Evolutionary conservation across 2,113 vertebrate genomes (phyloP), one percentile per base, ranked within the genome.

Genomic region (Hiodon tergisus): DNA sequence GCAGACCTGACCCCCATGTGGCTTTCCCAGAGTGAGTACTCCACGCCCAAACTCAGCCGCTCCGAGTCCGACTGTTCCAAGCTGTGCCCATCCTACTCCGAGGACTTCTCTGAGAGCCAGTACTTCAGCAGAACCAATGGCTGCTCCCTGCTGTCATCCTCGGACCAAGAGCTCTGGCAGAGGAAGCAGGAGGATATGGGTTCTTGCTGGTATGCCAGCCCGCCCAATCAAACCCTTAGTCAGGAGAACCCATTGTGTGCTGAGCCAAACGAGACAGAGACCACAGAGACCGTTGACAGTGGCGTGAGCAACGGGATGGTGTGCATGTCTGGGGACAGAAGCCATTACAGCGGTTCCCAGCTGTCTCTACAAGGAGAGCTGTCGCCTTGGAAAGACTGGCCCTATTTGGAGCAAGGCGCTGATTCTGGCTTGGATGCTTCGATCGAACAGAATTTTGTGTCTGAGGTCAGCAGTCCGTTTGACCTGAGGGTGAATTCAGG

Each of bases 51-150:
- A 90, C 93, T 98, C 63, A 99, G 97, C 78, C 97, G 89, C 59
- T 99, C 97, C 8, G 97, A 98, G 77, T 98, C 97, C 0, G 96
- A 99, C 85, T 99, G 97, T 85, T 98, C 95, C 79, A 99, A 96
- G 87, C 84, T 99, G 74, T 99, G 96, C 81, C 97, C 96, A 69
- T 98, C 96, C 68, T 98, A 97, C 82, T 96, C 95, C 1, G 96
- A 98, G 74, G 96, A 99, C 79, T 98, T 99, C 87, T 95, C 94
- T 59, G 96, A 98, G 83, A 97, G 92, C 77, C 95, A 95, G 61
- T 95, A 93, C 83, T 97, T 96, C 76, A 90, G 81, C 77, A 90
- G 94, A 85, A 89, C 92, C 55, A 97, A 98, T 78, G 96, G 95
- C 63, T 91, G 93, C 83, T 95, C 95, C 0, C 81, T 98, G 2